phyloP scores from a whole-genome alignment of 2,113 vertebrate genomes.

The Chlorodrepanis virens region DNA sequence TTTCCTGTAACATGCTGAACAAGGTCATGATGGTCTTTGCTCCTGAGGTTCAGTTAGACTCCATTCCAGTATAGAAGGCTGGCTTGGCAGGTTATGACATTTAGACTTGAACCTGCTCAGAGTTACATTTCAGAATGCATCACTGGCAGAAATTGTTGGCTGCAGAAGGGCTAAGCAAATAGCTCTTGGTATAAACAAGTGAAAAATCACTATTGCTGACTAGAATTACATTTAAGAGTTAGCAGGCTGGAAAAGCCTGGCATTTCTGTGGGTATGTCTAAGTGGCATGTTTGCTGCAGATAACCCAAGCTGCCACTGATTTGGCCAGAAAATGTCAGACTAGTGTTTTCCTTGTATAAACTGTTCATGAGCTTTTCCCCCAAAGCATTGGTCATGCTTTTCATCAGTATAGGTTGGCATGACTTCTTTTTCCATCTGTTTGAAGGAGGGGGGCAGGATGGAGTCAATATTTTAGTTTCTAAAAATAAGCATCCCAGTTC shows the following conservation, averaged over 20 bases:
- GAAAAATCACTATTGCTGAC: not conserved
- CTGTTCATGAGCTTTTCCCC: not conserved
- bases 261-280: not conserved
- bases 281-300: not conserved
- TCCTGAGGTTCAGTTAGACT: not conserved
- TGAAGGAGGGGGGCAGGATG: not conserved
- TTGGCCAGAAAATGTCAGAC: not conserved
- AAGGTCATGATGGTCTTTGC: not conserved
- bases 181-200: not conserved
- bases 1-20: not conserved
- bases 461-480: slow-evolving; percentile 33
- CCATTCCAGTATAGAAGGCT: not conserved
- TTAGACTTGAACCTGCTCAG: not conserved
- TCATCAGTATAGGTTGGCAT: slow-evolving; percentile 9
- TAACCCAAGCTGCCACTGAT: not conserved
- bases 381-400: not conserved
- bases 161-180: not conserved
- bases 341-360: slow-evolving; percentile 8
- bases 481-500: slow-evolving; percentile 3
- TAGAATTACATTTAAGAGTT: not conserved
- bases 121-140: not conserved
- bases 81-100: not conserved
- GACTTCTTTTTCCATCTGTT: slow-evolving; percentile 7
- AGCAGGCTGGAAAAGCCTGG: not conserved
- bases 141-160: not conserved